Evolutionary conservation across 2,888 invertebrate species (phyloP).

Genomic region (Cynaeus angustus): DNA sequence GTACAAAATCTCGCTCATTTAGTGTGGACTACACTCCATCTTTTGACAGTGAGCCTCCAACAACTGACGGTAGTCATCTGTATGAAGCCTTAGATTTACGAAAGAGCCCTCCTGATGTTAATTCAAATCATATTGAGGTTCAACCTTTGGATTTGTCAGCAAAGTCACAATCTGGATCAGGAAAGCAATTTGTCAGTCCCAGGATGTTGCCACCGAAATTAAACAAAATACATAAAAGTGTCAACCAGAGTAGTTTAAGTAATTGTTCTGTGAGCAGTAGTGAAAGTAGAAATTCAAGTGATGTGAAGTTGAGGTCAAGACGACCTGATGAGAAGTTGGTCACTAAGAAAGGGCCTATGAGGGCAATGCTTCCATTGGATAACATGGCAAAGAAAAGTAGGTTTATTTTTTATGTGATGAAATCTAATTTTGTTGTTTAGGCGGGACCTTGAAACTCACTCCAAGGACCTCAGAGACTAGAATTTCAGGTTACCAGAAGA

Average conservation of each 20-base stretch:
- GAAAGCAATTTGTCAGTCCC: conserved; percentile 16
- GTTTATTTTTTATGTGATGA: not conserved
- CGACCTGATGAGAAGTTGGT: conserved; percentile 3
- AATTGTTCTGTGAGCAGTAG: conserved; percentile 49
- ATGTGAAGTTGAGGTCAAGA: conserved; percentile 46
- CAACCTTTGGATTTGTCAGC: conserved; percentile 40
- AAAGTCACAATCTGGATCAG: conserved; percentile 25
- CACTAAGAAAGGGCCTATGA: conserved; percentile 53
- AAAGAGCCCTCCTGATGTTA: conserved; percentile 18
- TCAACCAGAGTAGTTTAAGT: conserved; percentile 19
- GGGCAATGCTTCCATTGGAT: conserved; percentile 56
- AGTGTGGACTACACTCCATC: conserved; percentile 49
- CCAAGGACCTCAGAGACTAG: not conserved
- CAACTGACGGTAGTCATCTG: conserved; percentile 33
- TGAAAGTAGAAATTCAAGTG: conserved; percentile 31
- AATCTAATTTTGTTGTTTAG: not conserved
- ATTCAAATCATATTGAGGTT: not conserved
- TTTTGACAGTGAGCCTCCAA: conserved; percentile 41
- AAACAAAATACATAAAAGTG: conserved; percentile 16
- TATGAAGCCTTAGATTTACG: conserved; percentile 48
- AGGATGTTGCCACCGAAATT: conserved; percentile 31
- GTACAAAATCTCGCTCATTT: conserved; percentile 15
- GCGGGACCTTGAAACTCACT: not conserved
- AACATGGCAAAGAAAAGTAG: conserved; percentile 55
- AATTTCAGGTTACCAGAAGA: not conserved